These are phyloP conservation scores for Portevinia maculata DNA, from an alignment of 2,888 invertebrate genomes.

Conservation along the genomic window DNA sequence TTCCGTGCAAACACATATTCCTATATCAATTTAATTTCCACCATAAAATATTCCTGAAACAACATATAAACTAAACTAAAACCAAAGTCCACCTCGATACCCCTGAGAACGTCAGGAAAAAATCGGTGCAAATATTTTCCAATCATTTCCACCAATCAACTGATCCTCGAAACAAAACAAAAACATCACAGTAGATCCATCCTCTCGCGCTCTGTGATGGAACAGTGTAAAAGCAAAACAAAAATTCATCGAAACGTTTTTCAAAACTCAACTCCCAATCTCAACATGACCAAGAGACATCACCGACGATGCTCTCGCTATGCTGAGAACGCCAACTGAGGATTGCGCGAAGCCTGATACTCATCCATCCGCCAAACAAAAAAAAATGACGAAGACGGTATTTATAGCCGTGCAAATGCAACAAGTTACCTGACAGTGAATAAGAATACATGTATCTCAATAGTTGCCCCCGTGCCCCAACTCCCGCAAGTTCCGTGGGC, in stretches of 20 bases:
- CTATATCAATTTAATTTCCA: slow-evolving; percentile 73
- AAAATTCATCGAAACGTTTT: slow-evolving; percentile 22
- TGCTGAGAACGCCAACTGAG: slow-evolving; percentile 38
- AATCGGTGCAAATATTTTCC: slow-evolving; percentile 71
- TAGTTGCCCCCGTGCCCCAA: slow-evolving; percentile 37
- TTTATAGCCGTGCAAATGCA: slow-evolving; percentile 74
- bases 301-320: slow-evolving; percentile 37
- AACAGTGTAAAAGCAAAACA: not conserved
- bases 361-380: slow-evolving; percentile 64
- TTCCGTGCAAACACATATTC: slow-evolving; percentile 70
- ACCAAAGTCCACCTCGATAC: slow-evolving; percentile 21
- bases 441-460: slow-evolving; percentile 74
- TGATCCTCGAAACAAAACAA: slow-evolving; percentile 55
- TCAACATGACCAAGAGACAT: slow-evolving; percentile 69
- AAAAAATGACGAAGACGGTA: slow-evolving; percentile 64
- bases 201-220: slow-evolving; percentile 13
- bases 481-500: slow-evolving; percentile 32
- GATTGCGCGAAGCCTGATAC: slow-evolving; percentile 68
- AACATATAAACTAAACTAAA: slow-evolving; percentile 53
- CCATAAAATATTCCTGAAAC: slow-evolving; percentile 69
- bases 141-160: slow-evolving; percentile 75
- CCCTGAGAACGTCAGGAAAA: slow-evolving; percentile 21
- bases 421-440: slow-evolving; percentile 74
- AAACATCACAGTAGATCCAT: slow-evolving; percentile 27
- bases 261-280: slow-evolving; percentile 62